Conservation (phyloP, 2,113 vertebrate species). For the Cinclus cinclus region DNA sequence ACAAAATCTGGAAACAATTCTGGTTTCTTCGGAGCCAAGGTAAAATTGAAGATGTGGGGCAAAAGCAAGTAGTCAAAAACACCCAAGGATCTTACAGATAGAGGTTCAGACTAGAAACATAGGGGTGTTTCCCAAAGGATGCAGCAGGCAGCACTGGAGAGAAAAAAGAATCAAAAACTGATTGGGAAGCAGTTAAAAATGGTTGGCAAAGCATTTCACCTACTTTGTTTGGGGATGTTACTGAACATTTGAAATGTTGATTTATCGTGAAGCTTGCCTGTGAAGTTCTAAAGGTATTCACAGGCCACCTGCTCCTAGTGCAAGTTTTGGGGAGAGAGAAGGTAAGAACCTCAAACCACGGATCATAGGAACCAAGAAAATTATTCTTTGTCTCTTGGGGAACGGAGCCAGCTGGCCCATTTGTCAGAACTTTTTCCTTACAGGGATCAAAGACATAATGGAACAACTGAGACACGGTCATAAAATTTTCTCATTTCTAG, state of each 20-base stretch:
- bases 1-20: neutral
- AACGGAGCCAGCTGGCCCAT: neutral
- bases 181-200: neutral
- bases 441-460: neutral
- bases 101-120: neutral
- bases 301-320: neutral
- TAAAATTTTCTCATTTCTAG: neutral
- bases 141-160: neutral
- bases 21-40: neutral
- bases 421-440: neutral
- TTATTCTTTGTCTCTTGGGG: neutral
- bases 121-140: neutral
- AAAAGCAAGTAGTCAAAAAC: neutral
- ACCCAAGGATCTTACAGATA: neutral
- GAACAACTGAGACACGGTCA: neutral
- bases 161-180: neutral
- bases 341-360: neutral
- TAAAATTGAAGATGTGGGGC: neutral
- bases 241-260: neutral
- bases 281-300: neutral
- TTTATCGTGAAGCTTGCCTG: neutral
- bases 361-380: neutral
- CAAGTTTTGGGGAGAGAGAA: neutral
- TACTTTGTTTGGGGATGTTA: neutral
- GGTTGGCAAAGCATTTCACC: neutral